Base-by-base conservation (phyloP, 2,888 invertebrate species). In the Allolobophora icterica region DNA sequence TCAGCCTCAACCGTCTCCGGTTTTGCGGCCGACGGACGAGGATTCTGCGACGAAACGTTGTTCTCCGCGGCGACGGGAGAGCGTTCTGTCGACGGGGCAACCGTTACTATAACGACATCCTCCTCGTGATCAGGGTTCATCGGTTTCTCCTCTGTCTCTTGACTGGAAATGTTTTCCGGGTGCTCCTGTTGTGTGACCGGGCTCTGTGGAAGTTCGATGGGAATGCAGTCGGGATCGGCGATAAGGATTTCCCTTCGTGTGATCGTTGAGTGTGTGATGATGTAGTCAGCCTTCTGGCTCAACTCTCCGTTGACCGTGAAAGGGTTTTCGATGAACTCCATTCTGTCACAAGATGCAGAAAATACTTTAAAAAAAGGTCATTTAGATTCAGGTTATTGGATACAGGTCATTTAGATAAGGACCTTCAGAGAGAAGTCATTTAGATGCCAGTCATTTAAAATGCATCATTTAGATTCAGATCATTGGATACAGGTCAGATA, bases 251-350 rank as follows among this genome's bases (percentile, higher is more conserved):
- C 94, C 93, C 94, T 94, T 90, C 95, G 93, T 89, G 94, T 94
- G 91, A 95, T 94, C 84, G 94, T 94, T 45, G 95, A 94, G 91
- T 94, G 96, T 95, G 98, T 98, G 92, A 99, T 98, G 94, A 99
- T 98, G 96, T 98, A 98, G 95, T 99, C 99, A 42, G 99, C 98
- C 96, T 99, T 98, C 94, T 97, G 97, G 94, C 98, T 98, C 94
- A 99, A 96, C 96, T 98, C 98, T 92, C 99, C 98, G 94, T 98
- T 99, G 45, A 99, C 98, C 95, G 98, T 97, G 96, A 99, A 99
- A 91, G 99, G 99, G 96, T 99, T 99, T 96, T 99, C 99, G 15
- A 38, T 34, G 34, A 34, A 87, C 21, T 87, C 87, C 87, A 87
- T 87, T 38, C 87, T 87, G 87, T 17, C 5, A 6, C 11, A 17